Base-by-base conservation (phyloP, 2,113 vertebrate genomes). In the Mustelus asterias region DNA sequence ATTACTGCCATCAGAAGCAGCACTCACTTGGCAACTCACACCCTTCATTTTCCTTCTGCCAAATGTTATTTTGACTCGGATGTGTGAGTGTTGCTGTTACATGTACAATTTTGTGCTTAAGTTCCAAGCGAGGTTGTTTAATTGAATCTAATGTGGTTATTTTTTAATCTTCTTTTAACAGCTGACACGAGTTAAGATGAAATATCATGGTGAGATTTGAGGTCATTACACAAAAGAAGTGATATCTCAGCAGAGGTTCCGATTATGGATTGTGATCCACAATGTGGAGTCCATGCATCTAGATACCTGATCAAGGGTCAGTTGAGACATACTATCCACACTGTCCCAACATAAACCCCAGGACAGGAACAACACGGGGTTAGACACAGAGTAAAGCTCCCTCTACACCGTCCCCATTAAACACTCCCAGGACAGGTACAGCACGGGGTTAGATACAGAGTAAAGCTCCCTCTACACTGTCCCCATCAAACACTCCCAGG, bases 11-110 rank as follows among this genome's bases (percentile, higher is more conserved):
- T 16, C 33, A 6, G 26, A 37, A 54, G 65, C 65, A 44, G 1
- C 67, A 22, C 92, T 41, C 22, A 95, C 24, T 54, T 95, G 67
- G 67, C 94, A 72, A 20, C 24, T 72, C 22, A 13, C 29, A 54
- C 94, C 69, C 48, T 95, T 76, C 54, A 95, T 95, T 95, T 72
- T 16, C 69, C 67, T 76, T 6, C 94, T 95, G 94, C 94, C 94
- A 95, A 33, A 29, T 72, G 41, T 29, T 54, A 95, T 95, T 72
- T 72, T 26, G 41, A 95, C 41, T 33, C 26, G 5, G 37, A 7
- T 33, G 69, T 48, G 10, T 72, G 94, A 95, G 24, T 76, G 41
- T 72, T 72, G 69, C 67, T 44, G 33, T 95, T 72, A 44, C 41
- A 72, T 24, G 2, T 8, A 41, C 14, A 54, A 95, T 72, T 72